These are phyloP conservation scores for Petrocephalus schoutedeni DNA, from an alignment of 2,797 vertebrate genomes.

Conservation along the genomic window DNA sequence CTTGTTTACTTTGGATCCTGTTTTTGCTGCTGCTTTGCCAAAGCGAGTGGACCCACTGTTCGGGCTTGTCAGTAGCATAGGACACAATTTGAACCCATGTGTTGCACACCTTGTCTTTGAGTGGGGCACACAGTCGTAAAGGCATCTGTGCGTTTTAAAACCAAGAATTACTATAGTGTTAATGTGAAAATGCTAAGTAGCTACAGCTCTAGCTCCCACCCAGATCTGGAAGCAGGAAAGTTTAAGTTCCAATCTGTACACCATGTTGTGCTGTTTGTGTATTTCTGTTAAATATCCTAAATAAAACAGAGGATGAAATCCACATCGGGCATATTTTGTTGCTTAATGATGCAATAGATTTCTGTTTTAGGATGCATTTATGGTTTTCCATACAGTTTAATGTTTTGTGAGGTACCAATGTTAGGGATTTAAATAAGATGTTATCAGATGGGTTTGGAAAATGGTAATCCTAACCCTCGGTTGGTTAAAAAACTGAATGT, in stretches of 20 bases:
- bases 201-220: not conserved
- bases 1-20: not conserved
- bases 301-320: not conserved
- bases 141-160: not conserved
- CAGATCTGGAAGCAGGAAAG: not conserved
- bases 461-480: not conserved
- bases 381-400: not conserved
- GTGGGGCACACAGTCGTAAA: not conserved
- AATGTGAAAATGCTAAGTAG: not conserved
- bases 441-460: not conserved
- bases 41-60: not conserved
- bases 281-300: not conserved
- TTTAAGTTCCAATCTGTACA: not conserved
- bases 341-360: not conserved
- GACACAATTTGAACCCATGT: conserved; percentile 26
- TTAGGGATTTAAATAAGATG: not conserved
- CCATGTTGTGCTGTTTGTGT: not conserved
- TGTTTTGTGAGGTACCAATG: not conserved
- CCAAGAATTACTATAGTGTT: not conserved
- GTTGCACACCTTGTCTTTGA: conserved; percentile 30
- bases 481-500: not conserved
- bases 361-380: not conserved
- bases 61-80: conserved; percentile 18
- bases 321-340: not conserved
- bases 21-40: not conserved